These are phyloP conservation scores for Phytoseiulus persimilis DNA, from an alignment of 2,888 invertebrate species.

Conservation along the genomic window DNA sequence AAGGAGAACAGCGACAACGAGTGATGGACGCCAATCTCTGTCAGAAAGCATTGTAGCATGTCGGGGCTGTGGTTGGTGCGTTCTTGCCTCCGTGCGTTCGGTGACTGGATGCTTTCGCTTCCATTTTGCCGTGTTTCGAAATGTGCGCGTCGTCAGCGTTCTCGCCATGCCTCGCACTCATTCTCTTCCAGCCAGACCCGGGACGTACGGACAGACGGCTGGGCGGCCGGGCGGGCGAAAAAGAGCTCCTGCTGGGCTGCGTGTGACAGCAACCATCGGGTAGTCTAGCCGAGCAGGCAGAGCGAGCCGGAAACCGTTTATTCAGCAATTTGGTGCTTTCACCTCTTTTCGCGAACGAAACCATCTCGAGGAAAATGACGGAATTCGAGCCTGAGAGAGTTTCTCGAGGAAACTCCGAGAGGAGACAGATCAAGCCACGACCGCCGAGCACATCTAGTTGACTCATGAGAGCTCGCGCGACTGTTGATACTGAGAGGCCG, in stretches of 20 bases:
- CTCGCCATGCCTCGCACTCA: neutral
- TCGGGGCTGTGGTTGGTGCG: neutral
- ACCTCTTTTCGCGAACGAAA: neutral
- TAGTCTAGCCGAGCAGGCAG: neutral
- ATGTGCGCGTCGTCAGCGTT: neutral
- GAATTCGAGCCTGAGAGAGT: neutral
- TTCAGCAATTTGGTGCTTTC: neutral
- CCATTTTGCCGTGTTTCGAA: neutral
- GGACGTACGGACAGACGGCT: neutral
- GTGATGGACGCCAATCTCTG: slow-evolving; percentile 5
- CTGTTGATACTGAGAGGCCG: neutral
- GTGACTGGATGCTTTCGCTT: neutral
- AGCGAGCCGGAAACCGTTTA: slow-evolving; percentile 5
- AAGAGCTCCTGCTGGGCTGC: neutral
- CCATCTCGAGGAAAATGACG: neutral
- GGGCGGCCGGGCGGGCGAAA: neutral
- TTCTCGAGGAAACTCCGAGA: neutral
- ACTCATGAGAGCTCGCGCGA: neutral
- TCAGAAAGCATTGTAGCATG: neutral
- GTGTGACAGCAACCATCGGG: neutral
- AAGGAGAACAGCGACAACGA: neutral
- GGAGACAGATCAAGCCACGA: neutral
- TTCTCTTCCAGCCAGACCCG: neutral
- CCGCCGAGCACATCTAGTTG: neutral
- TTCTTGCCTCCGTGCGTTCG: neutral